Evolutionary conservation across 2,888 invertebrate genomes (phyloP).

Genomic region (Cordilura impudica): DNA sequence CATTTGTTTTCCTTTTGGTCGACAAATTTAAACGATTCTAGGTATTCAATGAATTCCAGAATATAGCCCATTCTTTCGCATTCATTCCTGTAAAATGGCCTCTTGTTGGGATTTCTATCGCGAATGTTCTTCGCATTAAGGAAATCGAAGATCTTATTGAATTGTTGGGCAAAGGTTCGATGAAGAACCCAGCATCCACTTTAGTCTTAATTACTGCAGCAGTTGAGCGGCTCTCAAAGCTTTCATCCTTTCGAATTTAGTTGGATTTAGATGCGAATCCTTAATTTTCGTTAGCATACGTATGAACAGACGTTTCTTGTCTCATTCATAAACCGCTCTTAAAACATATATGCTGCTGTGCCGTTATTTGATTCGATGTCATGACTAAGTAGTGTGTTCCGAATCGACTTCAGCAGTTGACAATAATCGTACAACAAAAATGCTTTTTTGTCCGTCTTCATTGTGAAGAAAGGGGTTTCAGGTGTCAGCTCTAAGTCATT

Average conservation of each 20-base stretch:
- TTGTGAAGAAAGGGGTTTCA: background rate
- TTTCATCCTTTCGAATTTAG: background rate
- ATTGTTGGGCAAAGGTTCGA: too few relatives aligned
- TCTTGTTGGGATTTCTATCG: too few relatives aligned
- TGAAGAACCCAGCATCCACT: too few relatives aligned
- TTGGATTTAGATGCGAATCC: background rate
- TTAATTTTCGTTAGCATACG: background rate
- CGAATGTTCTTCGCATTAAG: too few relatives aligned
- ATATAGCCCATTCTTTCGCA: too few relatives aligned
- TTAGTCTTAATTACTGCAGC: too few relatives aligned
- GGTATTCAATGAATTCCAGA: too few relatives aligned
- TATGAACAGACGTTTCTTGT: background rate
- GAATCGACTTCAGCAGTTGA: background rate
- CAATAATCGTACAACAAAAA: background rate
- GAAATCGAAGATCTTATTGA: too few relatives aligned
- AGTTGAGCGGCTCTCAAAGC: background rate
- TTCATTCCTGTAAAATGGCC: too few relatives aligned
- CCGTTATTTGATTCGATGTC: background rate
- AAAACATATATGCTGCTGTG: background rate
- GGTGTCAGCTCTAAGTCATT: too few relatives aligned
- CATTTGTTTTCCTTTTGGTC: too few relatives aligned
- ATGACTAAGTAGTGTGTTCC: background rate
- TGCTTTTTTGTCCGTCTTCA: background rate
- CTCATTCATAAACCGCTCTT: background rate
- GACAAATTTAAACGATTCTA: too few relatives aligned